Conservation (phyloP, 2,797 vertebrate genomes). For the Amazona ochrocephala region DNA sequence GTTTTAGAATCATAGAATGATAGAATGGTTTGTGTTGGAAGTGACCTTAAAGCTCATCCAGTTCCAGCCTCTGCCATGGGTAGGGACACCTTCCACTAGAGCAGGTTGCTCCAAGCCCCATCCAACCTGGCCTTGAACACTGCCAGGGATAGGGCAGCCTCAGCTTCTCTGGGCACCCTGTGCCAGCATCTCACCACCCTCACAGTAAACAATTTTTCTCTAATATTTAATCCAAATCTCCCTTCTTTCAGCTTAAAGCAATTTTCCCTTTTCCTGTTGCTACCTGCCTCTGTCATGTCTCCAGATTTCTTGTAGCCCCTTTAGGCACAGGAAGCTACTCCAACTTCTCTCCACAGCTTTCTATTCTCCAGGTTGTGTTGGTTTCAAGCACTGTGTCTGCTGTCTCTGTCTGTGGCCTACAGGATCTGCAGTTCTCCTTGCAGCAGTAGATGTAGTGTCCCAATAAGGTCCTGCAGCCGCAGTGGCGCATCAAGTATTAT, state of each 20-base stretch:
- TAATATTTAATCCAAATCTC: neutral
- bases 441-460: neutral
- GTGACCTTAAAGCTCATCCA: neutral
- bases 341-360: neutral
- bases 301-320: neutral
- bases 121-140: too few species aligned
- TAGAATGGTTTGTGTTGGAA: neutral
- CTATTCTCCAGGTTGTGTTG: neutral
- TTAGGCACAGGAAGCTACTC: neutral
- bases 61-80: too few species aligned
- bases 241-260: neutral
- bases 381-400: neutral
- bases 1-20: neutral
- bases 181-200: neutral
- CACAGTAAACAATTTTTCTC: neutral
- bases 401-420: accelerated
- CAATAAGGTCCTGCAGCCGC: neutral
- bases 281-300: neutral
- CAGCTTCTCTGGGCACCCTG: too few species aligned
- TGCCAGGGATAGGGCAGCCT: too few species aligned
- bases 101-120: too few species aligned
- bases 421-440: neutral
- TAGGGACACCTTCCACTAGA: too few species aligned
- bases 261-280: neutral
- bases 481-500: neutral